Evolutionary conservation across 2,888 invertebrate species (phyloP).

Genomic region (Ormia ochracea): DNA sequence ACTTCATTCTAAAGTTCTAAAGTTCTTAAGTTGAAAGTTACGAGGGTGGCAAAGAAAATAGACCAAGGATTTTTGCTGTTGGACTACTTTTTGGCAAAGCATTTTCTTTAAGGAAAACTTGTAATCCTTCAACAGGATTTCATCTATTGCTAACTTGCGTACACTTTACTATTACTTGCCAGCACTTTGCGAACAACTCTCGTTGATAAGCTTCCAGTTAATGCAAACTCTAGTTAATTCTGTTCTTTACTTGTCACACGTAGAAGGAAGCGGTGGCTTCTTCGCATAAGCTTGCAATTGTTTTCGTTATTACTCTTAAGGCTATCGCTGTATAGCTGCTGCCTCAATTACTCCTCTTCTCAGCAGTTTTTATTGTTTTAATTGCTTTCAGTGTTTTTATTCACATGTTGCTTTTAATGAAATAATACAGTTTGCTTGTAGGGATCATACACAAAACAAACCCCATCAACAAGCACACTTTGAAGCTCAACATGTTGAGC

Average conservation of each 20-base stretch:
- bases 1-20: constrained; percentile 20
- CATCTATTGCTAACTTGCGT: too few species aligned
- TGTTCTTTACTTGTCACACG: constrained; percentile 26
- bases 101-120: too few species aligned
- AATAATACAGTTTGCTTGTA: constrained; percentile 39
- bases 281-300: constrained; percentile 38
- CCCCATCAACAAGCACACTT: not conserved
- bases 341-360: not conserved
- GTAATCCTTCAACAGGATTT: too few species aligned
- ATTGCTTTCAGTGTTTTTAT: too few species aligned
- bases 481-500: constrained; percentile 48
- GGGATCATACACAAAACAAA: constrained; percentile 2
- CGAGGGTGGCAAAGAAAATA: too few species aligned
- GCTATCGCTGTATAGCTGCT: not conserved
- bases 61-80: too few species aligned
- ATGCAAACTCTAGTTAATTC: not conserved
- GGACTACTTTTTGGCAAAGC: too few species aligned
- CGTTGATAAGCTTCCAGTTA: not conserved
- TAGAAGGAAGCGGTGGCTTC: constrained; percentile 35
- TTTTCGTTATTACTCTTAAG: not conserved
- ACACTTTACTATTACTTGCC: too few species aligned
- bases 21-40: too few species aligned
- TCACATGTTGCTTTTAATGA: constrained; percentile 27
- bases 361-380: constrained; percentile 15
- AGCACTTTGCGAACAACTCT: too few species aligned